Evolutionary conservation across 2,888 invertebrate genomes (phyloP).

Genomic region (Dasysyrphus albostriatus): DNA sequence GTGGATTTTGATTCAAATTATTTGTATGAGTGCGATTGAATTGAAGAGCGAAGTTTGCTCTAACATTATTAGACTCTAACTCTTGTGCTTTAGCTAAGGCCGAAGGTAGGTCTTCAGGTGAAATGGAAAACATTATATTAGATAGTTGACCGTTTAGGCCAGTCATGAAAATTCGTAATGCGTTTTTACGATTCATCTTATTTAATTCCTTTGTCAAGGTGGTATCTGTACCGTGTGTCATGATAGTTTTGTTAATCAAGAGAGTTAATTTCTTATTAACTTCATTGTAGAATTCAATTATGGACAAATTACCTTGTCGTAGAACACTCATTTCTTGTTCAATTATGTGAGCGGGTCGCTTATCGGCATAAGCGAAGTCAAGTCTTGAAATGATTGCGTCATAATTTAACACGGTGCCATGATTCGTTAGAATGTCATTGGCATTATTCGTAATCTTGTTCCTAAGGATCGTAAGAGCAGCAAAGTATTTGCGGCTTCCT

Average conservation of each 20-base stretch:
- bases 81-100: not conserved
- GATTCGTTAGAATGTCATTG: not conserved
- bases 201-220: not conserved
- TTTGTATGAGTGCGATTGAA: not conserved
- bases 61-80: not conserved
- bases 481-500: not conserved
- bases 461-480: not conserved
- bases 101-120: not conserved
- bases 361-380: constrained; percentile 8
- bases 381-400: constrained; percentile 8
- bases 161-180: constrained; percentile 3
- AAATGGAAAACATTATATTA: not conserved
- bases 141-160: not conserved
- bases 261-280: not conserved
- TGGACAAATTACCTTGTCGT: not conserved
- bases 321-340: constrained; percentile 1
- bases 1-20: not conserved
- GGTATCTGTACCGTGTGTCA: not conserved
- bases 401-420: not conserved
- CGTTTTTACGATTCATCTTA: constrained; percentile 1
- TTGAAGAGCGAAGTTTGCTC: not conserved
- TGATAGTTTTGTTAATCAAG: not conserved
- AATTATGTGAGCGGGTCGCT: not conserved
- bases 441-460: not conserved
- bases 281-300: not conserved